Evolutionary conservation across 1,140 invertebrate genomes (phyloP), one percentile per base, ranked within the genome.

Genomic region (Teleopsis dalmanni): DNA sequence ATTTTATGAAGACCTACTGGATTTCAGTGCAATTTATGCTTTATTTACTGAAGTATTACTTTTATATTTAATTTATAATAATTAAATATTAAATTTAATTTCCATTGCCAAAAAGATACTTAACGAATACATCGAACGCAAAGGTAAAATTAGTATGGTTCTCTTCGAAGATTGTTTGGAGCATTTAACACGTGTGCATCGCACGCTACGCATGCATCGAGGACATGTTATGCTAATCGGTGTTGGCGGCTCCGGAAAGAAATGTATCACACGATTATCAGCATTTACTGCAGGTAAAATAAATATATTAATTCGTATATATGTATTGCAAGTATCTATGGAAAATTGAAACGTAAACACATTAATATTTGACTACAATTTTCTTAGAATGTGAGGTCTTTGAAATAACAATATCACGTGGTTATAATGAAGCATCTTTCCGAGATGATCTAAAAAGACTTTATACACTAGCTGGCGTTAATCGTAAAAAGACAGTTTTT

Each of bases 81-180:
- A 47, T 13, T 40, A 1, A 9, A 16, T 18, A 6, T 34, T 34
- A 2, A 40, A 27, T 31, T 45, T 31, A 16, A 31, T 31, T 10
- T 25, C 11, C 22, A 9, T 19, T 40, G 11, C 22, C 22, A 11
- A 2, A 4, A 54, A 88, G 82, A 90, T 95, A 52, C 67, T 93
- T 21, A 85, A 88, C 57, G 85, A 91, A 54, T 93, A 90, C 62
- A 90, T 90, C 60, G 86, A 90, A 44, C 76, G 74, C 13, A 71
- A 70, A 9, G 71, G 68, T 44, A 82, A 83, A 59, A 76, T 93
- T 72, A 81, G 81, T 13, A 76, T 95, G 46, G 88, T 95, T 0
- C 72, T 95, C 3, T 95, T 95, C 61, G 85, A 94, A 59, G 89
- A 94, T 68, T 91, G 88, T 25, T 69, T 95, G 23, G 88, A 94